A percentile compares a stretch with the other conserved stretches of the same genome.
phyloP scores from a whole-genome alignment of 2,113 vertebrate species.

The Calidris pugnax region DNA sequence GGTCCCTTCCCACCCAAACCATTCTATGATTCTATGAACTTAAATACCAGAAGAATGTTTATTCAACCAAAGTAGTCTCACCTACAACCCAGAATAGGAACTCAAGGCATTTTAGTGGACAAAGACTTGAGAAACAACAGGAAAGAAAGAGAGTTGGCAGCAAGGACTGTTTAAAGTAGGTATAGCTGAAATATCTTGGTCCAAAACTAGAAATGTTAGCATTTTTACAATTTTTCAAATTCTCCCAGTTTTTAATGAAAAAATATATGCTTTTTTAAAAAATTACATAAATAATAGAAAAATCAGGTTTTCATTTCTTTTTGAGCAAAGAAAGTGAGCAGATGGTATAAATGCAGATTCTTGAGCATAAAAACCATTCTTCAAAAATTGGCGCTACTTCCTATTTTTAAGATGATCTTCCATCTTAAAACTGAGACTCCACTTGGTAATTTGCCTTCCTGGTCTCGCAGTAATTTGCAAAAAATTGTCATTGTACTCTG shows the following conservation, averaged over 20 bases:
- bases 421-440: background rate
- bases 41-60: background rate
- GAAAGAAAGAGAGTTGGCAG: background rate
- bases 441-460: background rate
- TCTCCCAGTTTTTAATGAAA: background rate
- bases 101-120: background rate
- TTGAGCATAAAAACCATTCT: background rate
- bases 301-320: background rate
- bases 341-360: background rate
- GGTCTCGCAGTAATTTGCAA: background rate
- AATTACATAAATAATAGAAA: background rate
- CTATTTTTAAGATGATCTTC: background rate
- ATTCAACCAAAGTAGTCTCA: background rate
- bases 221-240: background rate
- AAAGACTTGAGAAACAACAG: background rate
- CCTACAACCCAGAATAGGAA: background rate
- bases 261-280: too few relatives aligned
- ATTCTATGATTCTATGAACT: background rate
- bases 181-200: background rate
- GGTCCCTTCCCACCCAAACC: too few relatives aligned
- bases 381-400: background rate
- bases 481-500: background rate
- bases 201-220: background rate
- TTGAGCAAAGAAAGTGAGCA: background rate
- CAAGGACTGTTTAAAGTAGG: background rate